phyloP scores from a whole-genome alignment of 53 echinoderm and acorn worm genomes.

The Crossaster papposus region DNA sequence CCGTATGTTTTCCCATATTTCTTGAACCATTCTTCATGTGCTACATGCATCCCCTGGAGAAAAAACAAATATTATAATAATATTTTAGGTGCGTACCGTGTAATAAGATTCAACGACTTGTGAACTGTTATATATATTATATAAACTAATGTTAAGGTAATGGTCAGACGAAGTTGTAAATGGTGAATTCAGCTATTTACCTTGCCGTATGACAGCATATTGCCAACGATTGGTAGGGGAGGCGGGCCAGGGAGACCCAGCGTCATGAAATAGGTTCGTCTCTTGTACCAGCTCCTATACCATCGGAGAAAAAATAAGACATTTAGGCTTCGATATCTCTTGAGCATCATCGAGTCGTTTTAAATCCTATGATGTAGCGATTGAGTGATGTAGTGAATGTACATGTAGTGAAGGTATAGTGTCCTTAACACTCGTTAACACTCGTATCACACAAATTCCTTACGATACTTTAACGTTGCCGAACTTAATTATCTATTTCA shows the following conservation, averaged over 20 bases:
- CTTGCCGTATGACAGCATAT: constrained; percentile 45
- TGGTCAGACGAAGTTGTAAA: too few relatives aligned
- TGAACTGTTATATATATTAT: neutral
- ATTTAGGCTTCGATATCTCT: too few relatives aligned
- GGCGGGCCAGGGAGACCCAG: constrained; percentile 26
- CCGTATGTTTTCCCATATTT: constrained; percentile 42
- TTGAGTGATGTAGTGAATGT: too few relatives aligned
- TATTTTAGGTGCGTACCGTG: neutral
- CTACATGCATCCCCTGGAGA: constrained; percentile 32
- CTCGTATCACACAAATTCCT: too few relatives aligned
- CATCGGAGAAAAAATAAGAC: too few relatives aligned
- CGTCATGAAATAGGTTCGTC: constrained; percentile 34
- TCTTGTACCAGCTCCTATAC: constrained; percentile 42
- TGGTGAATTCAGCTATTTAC: constrained; percentile 20
- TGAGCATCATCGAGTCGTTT: too few relatives aligned
- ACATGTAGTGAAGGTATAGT: too few relatives aligned
- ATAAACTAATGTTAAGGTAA: too few relatives aligned
- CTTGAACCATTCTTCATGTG: constrained; percentile 25
- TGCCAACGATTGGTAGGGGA: constrained; percentile 42
- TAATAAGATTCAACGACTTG: neutral
- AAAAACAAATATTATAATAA: neutral
- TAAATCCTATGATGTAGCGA: too few relatives aligned
- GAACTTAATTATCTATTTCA: too few relatives aligned
- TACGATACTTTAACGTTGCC: too few relatives aligned
- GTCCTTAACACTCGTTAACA: too few relatives aligned